Conservation (phyloP, 1,140 invertebrate genomes). For the Sycophaga agraensis region DNA sequence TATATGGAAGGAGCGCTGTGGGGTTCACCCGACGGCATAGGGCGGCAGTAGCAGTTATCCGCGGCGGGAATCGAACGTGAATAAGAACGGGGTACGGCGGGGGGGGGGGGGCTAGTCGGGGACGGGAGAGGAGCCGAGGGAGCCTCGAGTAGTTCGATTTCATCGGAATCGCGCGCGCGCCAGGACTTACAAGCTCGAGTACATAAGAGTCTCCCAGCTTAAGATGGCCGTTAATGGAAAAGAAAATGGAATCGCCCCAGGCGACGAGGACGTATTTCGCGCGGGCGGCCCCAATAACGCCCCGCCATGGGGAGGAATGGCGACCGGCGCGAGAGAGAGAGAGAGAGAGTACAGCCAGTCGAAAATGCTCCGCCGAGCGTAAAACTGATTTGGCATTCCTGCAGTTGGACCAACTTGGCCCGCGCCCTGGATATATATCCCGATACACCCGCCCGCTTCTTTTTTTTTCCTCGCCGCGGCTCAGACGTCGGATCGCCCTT, state of each 20-base stretch:
- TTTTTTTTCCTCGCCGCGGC: too few relatives aligned
- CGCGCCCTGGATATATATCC: too few relatives aligned
- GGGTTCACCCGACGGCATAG: too few relatives aligned
- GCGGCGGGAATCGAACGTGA: too few relatives aligned
- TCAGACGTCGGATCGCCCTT: too few relatives aligned
- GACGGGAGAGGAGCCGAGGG: background rate
- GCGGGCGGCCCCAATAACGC: background rate
- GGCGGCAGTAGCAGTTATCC: too few relatives aligned
- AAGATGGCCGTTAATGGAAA: constrained; percentile 25
- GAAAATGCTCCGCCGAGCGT: constrained; percentile 13
- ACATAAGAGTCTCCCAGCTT: too few relatives aligned
- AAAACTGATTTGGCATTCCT: constrained; percentile 26
- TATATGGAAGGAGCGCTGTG: too few relatives aligned
- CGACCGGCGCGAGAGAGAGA: background rate
- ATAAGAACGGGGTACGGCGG: background rate
- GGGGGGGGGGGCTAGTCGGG: background rate
- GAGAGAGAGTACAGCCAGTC: background rate
- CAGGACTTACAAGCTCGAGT: constrained; percentile 15
- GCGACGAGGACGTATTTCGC: constrained; percentile 1
- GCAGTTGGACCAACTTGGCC: too few relatives aligned
- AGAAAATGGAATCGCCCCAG: constrained; percentile 13
- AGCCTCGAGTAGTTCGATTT: constrained; percentile 18
- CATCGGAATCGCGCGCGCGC: constrained; percentile 13
- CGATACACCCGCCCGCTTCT: too few relatives aligned
- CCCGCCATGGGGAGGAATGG: background rate